Evolutionary conservation across 2,797 vertebrate genomes (phyloP).

Genomic region (Cyclopterus lumpus): DNA sequence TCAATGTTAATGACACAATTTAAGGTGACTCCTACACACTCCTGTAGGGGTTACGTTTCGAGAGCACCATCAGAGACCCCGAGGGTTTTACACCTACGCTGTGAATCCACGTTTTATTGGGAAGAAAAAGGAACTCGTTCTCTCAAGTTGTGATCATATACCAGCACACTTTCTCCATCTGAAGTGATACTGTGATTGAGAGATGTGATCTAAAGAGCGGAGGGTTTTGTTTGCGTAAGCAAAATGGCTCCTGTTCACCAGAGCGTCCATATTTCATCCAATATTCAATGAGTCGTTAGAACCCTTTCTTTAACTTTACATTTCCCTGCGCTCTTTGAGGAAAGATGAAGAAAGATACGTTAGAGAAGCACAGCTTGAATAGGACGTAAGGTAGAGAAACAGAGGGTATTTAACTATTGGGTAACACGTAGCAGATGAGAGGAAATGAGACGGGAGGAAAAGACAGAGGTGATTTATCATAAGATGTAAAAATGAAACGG

Average conservation of each 20-base stretch:
- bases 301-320: not conserved
- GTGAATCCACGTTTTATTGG: constrained; percentile 61
- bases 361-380: not conserved
- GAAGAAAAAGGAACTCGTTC: constrained; percentile 46
- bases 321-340: not conserved
- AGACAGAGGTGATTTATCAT: constrained; percentile 27
- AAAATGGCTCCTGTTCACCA: constrained; percentile 8
- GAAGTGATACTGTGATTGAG: constrained; percentile 27
- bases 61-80: constrained; percentile 47
- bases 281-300: constrained; percentile 1
- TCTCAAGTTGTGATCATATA: constrained; percentile 52
- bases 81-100: constrained; percentile 58
- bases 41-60: constrained; percentile 62
- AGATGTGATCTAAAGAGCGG: constrained; percentile 29
- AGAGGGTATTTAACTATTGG: constrained; percentile 40
- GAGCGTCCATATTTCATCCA: constrained; percentile 3
- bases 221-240: constrained; percentile 25
- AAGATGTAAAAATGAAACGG: constrained; percentile 45
- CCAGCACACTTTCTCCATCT: constrained; percentile 6
- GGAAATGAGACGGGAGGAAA: constrained; percentile 14
- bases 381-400: constrained; percentile 9
- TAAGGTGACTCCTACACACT: constrained; percentile 67
- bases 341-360: not conserved
- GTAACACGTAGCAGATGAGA: constrained; percentile 28
- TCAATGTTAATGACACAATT: constrained; percentile 65